These are phyloP conservation scores for Rugalucina vietnamica DNA, from an alignment of 2,888 invertebrate species.

Conservation along the genomic window DNA sequence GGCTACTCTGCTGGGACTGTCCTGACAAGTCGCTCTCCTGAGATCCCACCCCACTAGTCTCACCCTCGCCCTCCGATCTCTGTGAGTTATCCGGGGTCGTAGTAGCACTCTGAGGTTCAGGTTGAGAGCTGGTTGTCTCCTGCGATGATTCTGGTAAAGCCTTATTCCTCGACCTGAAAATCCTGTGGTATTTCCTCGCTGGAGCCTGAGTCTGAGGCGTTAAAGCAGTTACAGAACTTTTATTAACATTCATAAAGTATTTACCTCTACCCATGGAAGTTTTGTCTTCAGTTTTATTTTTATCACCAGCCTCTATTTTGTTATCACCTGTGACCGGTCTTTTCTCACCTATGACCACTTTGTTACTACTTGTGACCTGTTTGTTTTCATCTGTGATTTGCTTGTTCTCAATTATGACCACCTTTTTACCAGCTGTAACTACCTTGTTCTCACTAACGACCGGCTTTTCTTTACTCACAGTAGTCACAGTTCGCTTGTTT, in stretches of 20 bases:
- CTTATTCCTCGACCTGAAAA: constrained; percentile 67
- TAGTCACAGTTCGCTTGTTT: not conserved
- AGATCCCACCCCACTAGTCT: not conserved
- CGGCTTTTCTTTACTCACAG: not conserved
- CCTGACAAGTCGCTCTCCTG: not conserved
- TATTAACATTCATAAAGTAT: too few species aligned
- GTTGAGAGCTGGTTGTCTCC: not conserved
- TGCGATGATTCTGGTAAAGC: constrained; percentile 18
- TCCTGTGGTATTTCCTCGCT: constrained; percentile 60
- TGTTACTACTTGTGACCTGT: too few species aligned
- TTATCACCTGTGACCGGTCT: too few species aligned
- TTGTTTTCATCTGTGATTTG: too few species aligned
- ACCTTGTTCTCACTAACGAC: not conserved
- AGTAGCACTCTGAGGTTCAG: not conserved
- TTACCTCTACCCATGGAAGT: too few species aligned
- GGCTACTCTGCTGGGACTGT: not conserved
- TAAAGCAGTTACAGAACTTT: too few species aligned
- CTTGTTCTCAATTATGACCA: too few species aligned
- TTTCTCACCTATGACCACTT: too few species aligned
- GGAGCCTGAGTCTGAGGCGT: too few species aligned
- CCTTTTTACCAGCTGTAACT: not conserved
- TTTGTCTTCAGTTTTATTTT: too few species aligned
- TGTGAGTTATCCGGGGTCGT: not conserved
- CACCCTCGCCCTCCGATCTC: not conserved
- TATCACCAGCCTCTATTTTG: too few species aligned